phyloP scores from a whole-genome alignment of 2,797 vertebrate species.

The Streptopelia turtur region DNA sequence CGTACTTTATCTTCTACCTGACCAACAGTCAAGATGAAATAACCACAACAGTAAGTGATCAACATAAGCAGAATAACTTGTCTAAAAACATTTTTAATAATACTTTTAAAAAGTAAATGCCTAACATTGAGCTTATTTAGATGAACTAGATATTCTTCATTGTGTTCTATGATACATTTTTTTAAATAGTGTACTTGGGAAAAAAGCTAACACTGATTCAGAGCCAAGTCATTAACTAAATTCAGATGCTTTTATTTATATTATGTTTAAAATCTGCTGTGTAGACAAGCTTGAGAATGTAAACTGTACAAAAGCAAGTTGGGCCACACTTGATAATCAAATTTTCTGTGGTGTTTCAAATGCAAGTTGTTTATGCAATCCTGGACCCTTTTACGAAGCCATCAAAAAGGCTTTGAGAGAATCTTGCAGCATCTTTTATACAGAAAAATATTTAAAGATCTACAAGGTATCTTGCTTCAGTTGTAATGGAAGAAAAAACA shows the following conservation, averaged over 20 bases:
- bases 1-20: background rate
- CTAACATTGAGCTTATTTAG: background rate
- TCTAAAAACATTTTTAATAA: background rate
- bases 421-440: background rate
- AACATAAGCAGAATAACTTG: background rate
- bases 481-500: background rate
- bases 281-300: background rate
- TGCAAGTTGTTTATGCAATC: background rate
- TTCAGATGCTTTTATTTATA: conserved; percentile 55
- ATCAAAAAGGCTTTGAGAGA: background rate
- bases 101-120: background rate
- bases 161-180: background rate
- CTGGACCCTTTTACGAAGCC: background rate
- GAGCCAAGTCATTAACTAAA: conserved; percentile 7
- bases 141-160: background rate
- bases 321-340: background rate
- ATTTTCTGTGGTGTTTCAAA: background rate
- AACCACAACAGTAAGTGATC: background rate
- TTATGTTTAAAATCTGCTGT: background rate
- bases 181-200: background rate
- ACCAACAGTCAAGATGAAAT: background rate
- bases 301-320: conserved; percentile 19
- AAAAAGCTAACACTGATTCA: background rate
- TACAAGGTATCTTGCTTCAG: background rate
- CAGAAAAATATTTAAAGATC: background rate